phyloP scores from a whole-genome alignment of 1,140 invertebrate genomes.

The Pygmarrhopalites habei region DNA sequence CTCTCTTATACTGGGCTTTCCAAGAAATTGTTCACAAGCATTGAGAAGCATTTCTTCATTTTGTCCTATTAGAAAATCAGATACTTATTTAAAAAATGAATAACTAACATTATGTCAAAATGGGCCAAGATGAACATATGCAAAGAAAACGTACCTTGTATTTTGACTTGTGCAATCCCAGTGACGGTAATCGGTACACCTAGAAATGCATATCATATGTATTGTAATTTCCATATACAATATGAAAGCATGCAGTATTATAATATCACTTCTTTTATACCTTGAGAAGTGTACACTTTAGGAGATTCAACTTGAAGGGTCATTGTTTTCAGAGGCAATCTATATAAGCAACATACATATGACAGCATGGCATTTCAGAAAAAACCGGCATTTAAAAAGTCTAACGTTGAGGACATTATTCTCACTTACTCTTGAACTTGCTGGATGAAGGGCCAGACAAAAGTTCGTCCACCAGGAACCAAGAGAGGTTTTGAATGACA shows the following conservation, averaged over 20 bases:
- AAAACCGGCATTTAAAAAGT: no score
- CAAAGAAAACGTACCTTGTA: no score
- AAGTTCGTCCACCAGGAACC: constrained; percentile 89
- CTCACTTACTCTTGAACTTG: constrained; percentile 89
- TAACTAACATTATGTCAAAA: no score
- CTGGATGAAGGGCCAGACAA: constrained; percentile 93
- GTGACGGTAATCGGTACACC: constrained; percentile 95
- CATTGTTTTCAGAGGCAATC: constrained; percentile 94
- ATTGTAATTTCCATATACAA: no score
- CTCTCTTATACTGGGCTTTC: constrained; percentile 55
- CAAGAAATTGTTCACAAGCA: constrained; percentile 94
- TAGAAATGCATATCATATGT: no score
- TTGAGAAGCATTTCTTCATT: constrained; percentile 94
- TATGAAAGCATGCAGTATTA: no score
- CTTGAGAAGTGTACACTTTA: constrained; percentile 75
- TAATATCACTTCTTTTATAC: no score
- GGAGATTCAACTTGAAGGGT: constrained; percentile 85
- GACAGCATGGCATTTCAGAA: no score
- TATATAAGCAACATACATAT: constrained; percentile 44
- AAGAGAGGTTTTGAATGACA: constrained; percentile 83
- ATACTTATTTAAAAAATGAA: no score
- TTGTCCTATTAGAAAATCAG: no score
- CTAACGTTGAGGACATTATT: no score
- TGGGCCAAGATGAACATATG: no score
- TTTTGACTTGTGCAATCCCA: constrained; percentile 95